These are phyloP conservation scores for Sebastes schlegelii DNA, from an alignment of 2,113 vertebrate species.

Conservation along the genomic window DNA sequence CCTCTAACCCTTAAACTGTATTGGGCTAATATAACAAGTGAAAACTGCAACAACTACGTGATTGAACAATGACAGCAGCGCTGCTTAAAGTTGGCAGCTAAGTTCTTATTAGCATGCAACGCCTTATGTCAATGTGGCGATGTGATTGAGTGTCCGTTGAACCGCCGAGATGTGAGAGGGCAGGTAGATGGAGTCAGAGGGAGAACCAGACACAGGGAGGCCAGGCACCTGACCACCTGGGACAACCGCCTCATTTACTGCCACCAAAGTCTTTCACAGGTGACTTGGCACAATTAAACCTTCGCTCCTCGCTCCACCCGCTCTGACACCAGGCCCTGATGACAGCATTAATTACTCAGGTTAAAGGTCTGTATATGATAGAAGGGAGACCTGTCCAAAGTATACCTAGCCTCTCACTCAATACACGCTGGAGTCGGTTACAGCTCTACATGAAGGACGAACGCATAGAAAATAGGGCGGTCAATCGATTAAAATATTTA, in stretches of 20 bases:
- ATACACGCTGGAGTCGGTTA: neutral
- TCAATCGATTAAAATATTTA: no score
- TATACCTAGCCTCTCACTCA: no score
- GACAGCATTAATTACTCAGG: constrained; percentile 4
- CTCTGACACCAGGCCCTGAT: constrained; percentile 45
- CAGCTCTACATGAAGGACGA: no score
- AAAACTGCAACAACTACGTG: neutral
- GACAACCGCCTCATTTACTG: constrained; percentile 71
- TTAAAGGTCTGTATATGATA: neutral
- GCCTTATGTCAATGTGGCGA: constrained; percentile 41
- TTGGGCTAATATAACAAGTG: neutral
- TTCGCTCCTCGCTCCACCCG: constrained; percentile 26
- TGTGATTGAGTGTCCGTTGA: constrained; percentile 44
- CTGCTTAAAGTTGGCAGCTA: constrained; percentile 5
- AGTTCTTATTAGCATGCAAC: constrained; percentile 49
- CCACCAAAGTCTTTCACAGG: constrained; percentile 64
- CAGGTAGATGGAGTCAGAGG: constrained; percentile 1
- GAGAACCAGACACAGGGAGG: neutral
- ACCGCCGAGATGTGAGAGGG: neutral
- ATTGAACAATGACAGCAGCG: neutral
- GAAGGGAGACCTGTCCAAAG: neutral
- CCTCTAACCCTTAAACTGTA: neutral
- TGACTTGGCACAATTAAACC: constrained; percentile 72
- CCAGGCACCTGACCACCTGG: constrained; percentile 18
- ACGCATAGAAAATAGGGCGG: no score